These are phyloP conservation scores for Drepanosiphum platanoidis DNA, from an alignment of 2,888 invertebrate species.

Conservation along the genomic window DNA sequence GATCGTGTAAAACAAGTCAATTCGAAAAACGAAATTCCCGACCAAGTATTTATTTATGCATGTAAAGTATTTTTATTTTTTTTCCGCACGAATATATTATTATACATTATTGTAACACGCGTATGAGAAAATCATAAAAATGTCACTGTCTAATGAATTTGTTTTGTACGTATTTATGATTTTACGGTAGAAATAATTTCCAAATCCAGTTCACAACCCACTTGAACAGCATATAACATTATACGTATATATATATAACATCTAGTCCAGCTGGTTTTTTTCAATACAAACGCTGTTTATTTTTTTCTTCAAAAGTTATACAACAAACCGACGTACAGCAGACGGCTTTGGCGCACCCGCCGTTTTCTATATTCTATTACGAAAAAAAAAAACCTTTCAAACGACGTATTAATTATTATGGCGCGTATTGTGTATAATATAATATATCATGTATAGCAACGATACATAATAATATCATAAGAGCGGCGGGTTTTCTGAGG, in stretches of 20 bases:
- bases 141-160: slow-evolving; percentile 13
- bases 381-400: slow-evolving; percentile 3
- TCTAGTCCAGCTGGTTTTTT: slow-evolving; percentile 50
- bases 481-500: slow-evolving; percentile 17
- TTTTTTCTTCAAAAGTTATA: slow-evolving; percentile 23
- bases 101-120: not conserved
- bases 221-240: slow-evolving; percentile 9
- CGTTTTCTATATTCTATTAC: slow-evolving; percentile 34
- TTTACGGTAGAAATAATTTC: slow-evolving; percentile 10
- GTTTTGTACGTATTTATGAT: slow-evolving; percentile 32
- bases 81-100: not conserved
- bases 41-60: not conserved
- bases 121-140: slow-evolving; percentile 25
- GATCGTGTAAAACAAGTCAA: not conserved
- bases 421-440: not conserved
- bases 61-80: not conserved
- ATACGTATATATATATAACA: slow-evolving; percentile 23
- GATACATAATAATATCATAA: not conserved
- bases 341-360: slow-evolving; percentile 12
- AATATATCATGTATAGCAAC: not conserved
- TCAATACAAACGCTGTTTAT: slow-evolving; percentile 8
- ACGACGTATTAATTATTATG: slow-evolving; percentile 6
- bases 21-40: not conserved
- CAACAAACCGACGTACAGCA: slow-evolving; percentile 2
- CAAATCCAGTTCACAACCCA: slow-evolving; percentile 43